phyloP scores from a whole-genome alignment of 1,140 invertebrate species.

The Drosophila pruinosa region DNA sequence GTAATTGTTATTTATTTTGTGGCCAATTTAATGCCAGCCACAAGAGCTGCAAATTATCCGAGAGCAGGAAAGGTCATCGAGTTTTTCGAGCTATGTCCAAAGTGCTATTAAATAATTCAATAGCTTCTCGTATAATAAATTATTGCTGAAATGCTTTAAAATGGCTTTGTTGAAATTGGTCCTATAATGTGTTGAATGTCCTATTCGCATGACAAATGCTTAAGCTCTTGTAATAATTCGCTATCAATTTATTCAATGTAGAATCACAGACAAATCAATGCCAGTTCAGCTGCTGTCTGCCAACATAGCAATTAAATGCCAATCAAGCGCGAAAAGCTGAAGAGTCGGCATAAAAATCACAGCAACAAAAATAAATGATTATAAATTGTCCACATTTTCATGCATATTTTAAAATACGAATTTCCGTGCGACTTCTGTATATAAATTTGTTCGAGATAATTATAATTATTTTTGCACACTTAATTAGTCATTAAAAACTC shows the following conservation, averaged over 20 bases:
- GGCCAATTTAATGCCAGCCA: constrained; percentile 54
- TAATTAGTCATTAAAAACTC: constrained; percentile 79
- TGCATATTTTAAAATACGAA: constrained; percentile 41
- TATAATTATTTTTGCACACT: constrained; percentile 79
- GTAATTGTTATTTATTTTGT: constrained; percentile 80
- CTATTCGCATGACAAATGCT: not conserved
- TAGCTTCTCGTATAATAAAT: not conserved
- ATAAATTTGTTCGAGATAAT: constrained; percentile 64
- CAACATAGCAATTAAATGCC: constrained; percentile 74
- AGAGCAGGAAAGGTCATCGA: constrained; percentile 2
- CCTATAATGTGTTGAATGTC: not conserved
- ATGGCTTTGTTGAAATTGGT: not conserved
- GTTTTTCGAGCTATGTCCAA: constrained; percentile 3
- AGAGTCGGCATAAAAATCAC: constrained; percentile 46
- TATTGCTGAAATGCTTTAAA: not conserved
- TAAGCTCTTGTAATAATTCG: constrained; percentile 21
- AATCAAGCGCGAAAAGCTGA: constrained; percentile 71
- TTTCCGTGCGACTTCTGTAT: constrained; percentile 51
- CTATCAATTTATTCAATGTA: constrained; percentile 3
- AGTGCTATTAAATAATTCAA: constrained; percentile 26
- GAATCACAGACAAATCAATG: constrained; percentile 19
- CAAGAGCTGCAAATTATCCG: constrained; percentile 38
- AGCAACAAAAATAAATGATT: constrained; percentile 12
- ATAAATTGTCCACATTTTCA: constrained; percentile 44
- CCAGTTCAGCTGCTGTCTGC: constrained; percentile 31